phyloP scores from a whole-genome alignment of 2,888 invertebrate species.

The Trichopoda pennipes region DNA sequence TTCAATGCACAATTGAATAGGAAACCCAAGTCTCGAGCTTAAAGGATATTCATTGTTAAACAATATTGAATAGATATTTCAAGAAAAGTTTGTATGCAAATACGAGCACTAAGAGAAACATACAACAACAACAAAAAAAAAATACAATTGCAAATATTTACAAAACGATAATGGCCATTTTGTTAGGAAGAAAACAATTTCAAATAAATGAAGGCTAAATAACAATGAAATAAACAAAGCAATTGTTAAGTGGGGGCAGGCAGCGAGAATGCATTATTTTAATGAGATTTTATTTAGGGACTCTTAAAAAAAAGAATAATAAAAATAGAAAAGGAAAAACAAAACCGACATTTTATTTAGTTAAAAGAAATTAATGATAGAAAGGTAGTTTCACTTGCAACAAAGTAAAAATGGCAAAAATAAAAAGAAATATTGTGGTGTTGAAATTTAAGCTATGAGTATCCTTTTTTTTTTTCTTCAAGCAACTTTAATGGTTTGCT shows the following conservation, averaged over 20 bases:
- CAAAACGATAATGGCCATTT: slow-evolving; percentile 60
- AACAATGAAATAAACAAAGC: slow-evolving; percentile 51
- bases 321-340: slow-evolving; percentile 14
- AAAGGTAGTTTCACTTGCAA: slow-evolving; percentile 1
- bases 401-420: neutral
- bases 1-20: slow-evolving; percentile 54
- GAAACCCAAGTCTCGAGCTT: slow-evolving; percentile 58
- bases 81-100: slow-evolving; percentile 65
- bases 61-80: slow-evolving; percentile 60
- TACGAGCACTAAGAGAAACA: slow-evolving; percentile 38
- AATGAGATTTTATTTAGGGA: slow-evolving; percentile 67
- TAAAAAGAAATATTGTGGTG: slow-evolving; percentile 13
- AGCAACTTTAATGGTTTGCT: slow-evolving; percentile 19
- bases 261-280: slow-evolving; percentile 66
- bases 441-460: neutral
- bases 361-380: slow-evolving; percentile 63
- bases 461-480: slow-evolving; percentile 20
- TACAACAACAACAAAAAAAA: no score
- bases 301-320: slow-evolving; percentile 10
- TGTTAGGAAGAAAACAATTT: slow-evolving; percentile 34
- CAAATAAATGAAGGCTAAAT: slow-evolving; percentile 58
- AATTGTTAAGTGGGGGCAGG: slow-evolving; percentile 27
- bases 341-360: slow-evolving; percentile 43
- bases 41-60: slow-evolving; percentile 68
- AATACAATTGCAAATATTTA: slow-evolving; percentile 54